Evolutionary conservation across 2,113 vertebrate species (phyloP), one percentile per base, ranked within the genome.

Genomic region (Pteropus alecto): DNA sequence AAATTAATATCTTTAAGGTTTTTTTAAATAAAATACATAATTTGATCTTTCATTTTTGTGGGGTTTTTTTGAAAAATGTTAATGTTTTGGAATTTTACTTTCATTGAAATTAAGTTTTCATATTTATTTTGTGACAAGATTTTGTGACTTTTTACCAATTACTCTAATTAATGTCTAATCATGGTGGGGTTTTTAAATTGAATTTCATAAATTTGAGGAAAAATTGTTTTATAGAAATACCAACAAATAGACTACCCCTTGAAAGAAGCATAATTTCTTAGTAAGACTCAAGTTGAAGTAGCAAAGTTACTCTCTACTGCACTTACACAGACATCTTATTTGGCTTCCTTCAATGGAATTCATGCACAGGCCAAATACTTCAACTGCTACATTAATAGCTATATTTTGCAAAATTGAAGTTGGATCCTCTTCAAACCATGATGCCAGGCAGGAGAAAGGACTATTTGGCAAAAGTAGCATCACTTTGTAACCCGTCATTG

Each of bases 331-430:
- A 82, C 13, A 60, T 67, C 65, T 0, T 61, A 90, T 92, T 81
- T 94, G 84, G 26, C 33, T 87, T 92, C 76, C 58, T 79, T 94
- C 82, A 96, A 61, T 18, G 74, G 56, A 94, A 83, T 60, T 30
- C 74, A 76, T 54, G 15, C 10, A 51, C 33, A 92, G 28, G 51
- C 22, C 48, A 91, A 93, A 85, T 15, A 43, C 15, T 61, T 90
- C 51, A 76, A 92, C 82, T 84, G 51, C 81, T 77, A 38, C 21
- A 70, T 56, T 85, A 38, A 24, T 51, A 86, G 46, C 10, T 92
- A n/a, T 78, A 14, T 61, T 92, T 82, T 83, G 7, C 24, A 92
- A 87, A 88, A 84, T 22, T 11, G 5, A 77, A 13, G 2, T 67
- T 95, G 54, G 16, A 38, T 93, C 35, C 13, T 88, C 46, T 89